phyloP scores from a whole-genome alignment of 2,797 vertebrate genomes.

The Simalia tracyae region DNA sequence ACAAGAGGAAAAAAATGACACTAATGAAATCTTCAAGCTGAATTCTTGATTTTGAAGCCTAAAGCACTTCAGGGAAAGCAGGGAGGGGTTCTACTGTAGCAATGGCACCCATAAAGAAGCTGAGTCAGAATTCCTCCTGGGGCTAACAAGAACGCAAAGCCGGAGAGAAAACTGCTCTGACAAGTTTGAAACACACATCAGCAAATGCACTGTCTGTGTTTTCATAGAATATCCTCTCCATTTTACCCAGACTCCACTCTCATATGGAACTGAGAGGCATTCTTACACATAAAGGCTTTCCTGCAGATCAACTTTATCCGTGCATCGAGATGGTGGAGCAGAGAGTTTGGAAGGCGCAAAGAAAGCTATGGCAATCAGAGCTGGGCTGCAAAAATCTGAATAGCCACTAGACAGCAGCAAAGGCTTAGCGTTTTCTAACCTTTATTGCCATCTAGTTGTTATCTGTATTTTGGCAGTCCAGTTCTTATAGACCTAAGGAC shows the following conservation, averaged over 20 bases:
- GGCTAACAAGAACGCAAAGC: not conserved
- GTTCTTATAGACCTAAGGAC: not conserved
- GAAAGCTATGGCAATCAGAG: not conserved
- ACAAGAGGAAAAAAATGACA: not conserved
- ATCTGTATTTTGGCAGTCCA: not conserved
- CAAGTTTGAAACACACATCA: not conserved
- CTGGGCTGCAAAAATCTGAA: not conserved
- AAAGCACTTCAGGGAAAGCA: not conserved
- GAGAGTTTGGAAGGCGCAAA: not conserved
- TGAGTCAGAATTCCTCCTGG: not conserved
- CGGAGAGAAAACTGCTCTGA: not conserved
- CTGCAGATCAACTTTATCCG: not conserved
- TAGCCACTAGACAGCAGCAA: not conserved
- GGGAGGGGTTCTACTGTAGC: not conserved
- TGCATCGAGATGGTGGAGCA: not conserved
- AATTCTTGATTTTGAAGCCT: slow-evolving; percentile 9
- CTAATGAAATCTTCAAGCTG: accelerated
- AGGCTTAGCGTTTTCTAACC: not conserved
- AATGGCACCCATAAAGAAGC: slow-evolving; percentile 4
- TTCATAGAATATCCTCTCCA: not conserved
- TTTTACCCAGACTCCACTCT: not conserved
- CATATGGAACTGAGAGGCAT: not conserved
- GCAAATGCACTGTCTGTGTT: accelerated
- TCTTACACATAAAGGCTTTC: not conserved
- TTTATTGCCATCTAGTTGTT: not conserved